Percentiles rank a stretch among this genome's conserved stretches.
These are phyloP conservation scores for Peromyscus maniculatus DNA, from an alignment of 2,113 vertebrate species.

Conservation along the genomic window DNA sequence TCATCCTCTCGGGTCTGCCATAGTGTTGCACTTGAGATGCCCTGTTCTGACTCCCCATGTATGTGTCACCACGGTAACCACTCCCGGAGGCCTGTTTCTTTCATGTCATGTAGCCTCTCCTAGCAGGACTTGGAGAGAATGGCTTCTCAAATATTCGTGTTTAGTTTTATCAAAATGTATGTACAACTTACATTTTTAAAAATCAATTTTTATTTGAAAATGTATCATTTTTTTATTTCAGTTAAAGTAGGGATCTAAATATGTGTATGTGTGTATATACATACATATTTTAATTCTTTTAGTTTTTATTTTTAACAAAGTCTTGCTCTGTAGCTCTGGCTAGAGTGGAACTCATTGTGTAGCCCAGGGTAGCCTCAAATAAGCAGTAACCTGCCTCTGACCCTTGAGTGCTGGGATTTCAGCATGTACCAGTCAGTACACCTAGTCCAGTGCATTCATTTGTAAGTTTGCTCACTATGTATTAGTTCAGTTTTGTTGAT, in stretches of 20 bases:
- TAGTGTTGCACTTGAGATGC: not conserved
- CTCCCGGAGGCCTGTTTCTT: not conserved
- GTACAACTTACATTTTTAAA: not conserved
- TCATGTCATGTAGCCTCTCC: not conserved
- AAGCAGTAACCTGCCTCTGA: not conserved
- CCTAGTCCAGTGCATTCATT: not conserved
- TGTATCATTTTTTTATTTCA: not conserved
- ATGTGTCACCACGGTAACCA: not conserved
- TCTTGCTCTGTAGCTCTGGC: not conserved
- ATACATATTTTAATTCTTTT: not conserved
- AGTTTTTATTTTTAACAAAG: not conserved
- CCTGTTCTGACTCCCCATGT: not conserved
- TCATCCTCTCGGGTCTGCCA: not conserved
- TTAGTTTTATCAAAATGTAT: not conserved
- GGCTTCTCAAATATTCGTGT: not conserved
- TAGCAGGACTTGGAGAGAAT: not conserved
- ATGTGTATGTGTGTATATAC: not conserved
- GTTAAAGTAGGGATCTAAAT: not conserved
- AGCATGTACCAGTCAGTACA: not conserved
- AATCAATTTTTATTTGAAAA: not conserved
- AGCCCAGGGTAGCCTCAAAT: not conserved
- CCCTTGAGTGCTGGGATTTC: not conserved
- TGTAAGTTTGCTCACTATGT: not conserved
- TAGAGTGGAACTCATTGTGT: not conserved
- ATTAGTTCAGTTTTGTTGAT: not conserved